Conservation (phyloP, 2,113 vertebrate genomes). For the Dicrurus megarhynchus region DNA sequence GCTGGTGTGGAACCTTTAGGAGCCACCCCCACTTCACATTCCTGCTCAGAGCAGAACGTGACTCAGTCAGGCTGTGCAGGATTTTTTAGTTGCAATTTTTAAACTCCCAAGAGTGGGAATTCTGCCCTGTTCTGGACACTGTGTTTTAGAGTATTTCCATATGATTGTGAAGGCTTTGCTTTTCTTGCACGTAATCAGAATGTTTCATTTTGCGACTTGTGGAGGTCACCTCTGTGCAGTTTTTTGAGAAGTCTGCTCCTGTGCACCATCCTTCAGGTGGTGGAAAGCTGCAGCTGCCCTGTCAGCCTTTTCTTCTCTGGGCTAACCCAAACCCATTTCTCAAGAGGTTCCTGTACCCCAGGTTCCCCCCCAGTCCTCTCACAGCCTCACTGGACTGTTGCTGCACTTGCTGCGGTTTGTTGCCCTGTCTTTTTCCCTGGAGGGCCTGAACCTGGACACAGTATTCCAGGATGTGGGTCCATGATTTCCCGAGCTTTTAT, state of each 20-base stretch:
- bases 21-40: not conserved
- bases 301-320: not conserved
- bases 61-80: not conserved
- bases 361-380: not conserved
- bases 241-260: not conserved
- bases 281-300: not conserved
- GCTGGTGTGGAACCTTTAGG: not conserved
- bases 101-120: not conserved
- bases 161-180: not conserved
- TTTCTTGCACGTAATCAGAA: not conserved
- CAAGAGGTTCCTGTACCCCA: not conserved
- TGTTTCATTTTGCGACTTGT: not conserved
- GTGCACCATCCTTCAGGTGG: not conserved
- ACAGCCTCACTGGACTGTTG: not conserved
- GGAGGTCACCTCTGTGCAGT: not conserved
- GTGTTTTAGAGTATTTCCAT: not conserved
- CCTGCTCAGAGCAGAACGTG: not conserved
- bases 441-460: not conserved
- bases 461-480: not conserved
- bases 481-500: not conserved
- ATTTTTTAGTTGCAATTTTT: not conserved
- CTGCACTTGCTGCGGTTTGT: not conserved
- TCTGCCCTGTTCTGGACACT: not conserved
- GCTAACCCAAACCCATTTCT: not conserved
- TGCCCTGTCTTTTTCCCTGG: not conserved